Evolutionary conservation across 1,140 invertebrate genomes (phyloP), one percentile per base, ranked within the genome.

Genomic region (Bombus waltoni): DNA sequence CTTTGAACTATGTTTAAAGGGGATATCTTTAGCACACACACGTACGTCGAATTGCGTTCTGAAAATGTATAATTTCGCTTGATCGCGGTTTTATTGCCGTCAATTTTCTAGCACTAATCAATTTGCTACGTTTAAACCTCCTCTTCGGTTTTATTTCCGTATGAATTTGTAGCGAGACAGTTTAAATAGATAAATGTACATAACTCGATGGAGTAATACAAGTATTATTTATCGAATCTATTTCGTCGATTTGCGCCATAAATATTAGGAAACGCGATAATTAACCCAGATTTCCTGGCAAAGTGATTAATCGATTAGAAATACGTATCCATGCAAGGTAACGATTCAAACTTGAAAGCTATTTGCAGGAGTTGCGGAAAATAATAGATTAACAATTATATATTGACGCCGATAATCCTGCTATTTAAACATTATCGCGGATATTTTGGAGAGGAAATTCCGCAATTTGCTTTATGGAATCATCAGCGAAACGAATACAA

Each of bases 1-100:
- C 83, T 85, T 85, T 85, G 78, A 81, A 81, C 70, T 57, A 38
- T 57, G 57, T 81, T 81, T 85, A 85, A 85, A 85, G 78, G 78
- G 78, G 83, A 85, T 73, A 65, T 74, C 57, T 47, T 66, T 83
- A 70, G 47, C 8, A 32, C 18, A 74, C 53, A 35, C 40, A 28
- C 10, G 25, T 40, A 47, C 15, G 11, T 72, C 65, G 62, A 22
- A 53, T 57, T 22, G 68, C 15, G 25, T n/a, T 62, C 28, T 62
- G 65, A 9, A 66, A 35, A 35, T 8, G 62, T 66, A 62, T 62
- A 62, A 28, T 53, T 53, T 53, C 18, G 47, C 6, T 22, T 53
- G 18, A 53, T 53, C 47, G 47, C 6, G 47, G 18, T 22, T 53
- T 53, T 53, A 53, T 53, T 53, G 18, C 47, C 18, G 47, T 53